Percentiles rank a stretch among this genome's conserved stretches.
Conservation (phyloP, 2,797 vertebrate genomes). For the Lindbergichthys nudifrons region DNA sequence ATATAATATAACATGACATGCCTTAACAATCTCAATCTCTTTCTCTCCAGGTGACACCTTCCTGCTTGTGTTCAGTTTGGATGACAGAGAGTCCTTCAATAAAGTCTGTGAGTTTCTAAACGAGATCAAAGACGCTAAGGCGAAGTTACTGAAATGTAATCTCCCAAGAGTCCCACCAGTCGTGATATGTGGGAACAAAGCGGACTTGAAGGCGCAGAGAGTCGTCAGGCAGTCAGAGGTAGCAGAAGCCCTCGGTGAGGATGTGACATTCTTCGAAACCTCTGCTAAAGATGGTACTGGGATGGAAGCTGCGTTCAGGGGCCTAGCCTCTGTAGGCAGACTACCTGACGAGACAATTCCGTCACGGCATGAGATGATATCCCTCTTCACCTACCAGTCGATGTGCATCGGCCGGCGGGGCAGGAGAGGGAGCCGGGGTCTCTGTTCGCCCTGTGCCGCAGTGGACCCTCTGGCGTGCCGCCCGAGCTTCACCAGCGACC, state of each 20-base stretch:
- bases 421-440: conserved; percentile 52
- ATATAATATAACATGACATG: not conserved
- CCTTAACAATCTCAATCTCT: not conserved
- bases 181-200: conserved; percentile 83
- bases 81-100: conserved; percentile 77
- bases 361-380: conserved; percentile 74
- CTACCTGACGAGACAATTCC: conserved; percentile 81
- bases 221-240: conserved; percentile 61
- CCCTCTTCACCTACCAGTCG: conserved; percentile 78
- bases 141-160: conserved; percentile 75
- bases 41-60: conserved; percentile 81
- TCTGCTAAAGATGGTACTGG: conserved; percentile 80
- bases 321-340: conserved; percentile 74
- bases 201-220: conserved; percentile 68
- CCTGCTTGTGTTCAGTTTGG: conserved; percentile 83
- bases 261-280: conserved; percentile 73
- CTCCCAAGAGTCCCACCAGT: conserved; percentile 58
- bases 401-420: conserved; percentile 63
- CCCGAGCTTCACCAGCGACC: conserved; percentile 84
- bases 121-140: conserved; percentile 79
- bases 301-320: conserved; percentile 75
- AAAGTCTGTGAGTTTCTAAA: conserved; percentile 71
- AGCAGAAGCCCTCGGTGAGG: conserved; percentile 62
- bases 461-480: conserved; percentile 79
- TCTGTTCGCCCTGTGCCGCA: conserved; percentile 74